Percentiles rank a stretch among this genome's conserved stretches.
Conservation (phyloP, 2,888 invertebrate genomes). For the Drosophila barbarae region DNA sequence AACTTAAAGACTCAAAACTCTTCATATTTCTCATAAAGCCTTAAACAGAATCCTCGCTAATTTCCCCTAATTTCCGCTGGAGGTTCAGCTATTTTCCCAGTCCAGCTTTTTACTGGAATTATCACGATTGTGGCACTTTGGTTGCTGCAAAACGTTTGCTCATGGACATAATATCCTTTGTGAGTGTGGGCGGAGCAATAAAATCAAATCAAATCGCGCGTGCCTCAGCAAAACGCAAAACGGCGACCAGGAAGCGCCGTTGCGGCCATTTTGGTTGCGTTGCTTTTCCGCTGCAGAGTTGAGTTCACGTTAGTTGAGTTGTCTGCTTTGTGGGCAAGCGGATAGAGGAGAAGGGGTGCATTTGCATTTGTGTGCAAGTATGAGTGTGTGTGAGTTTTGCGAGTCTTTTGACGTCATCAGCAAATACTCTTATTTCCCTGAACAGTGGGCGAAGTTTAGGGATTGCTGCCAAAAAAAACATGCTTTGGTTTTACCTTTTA, state of each 20-base stretch:
- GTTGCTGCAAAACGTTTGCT: conserved; percentile 15
- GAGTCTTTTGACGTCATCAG: conserved; percentile 64
- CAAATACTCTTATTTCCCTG: conserved; percentile 31
- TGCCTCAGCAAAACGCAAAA: conserved; percentile 56
- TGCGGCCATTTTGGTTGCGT: conserved; percentile 66
- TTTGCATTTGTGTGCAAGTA: conserved; percentile 51
- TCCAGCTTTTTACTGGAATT: background rate
- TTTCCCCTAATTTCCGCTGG: conserved; percentile 1
- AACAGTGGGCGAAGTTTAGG: background rate
- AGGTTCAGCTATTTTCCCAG: conserved; percentile 3
- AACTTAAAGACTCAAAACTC: background rate
- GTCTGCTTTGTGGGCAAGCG: conserved; percentile 45
- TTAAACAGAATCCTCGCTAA: too few species aligned
- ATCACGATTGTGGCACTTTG: conserved; percentile 3
- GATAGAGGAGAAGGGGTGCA: conserved; percentile 4
- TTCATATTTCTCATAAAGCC: background rate
- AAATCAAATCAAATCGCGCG: conserved; percentile 69
- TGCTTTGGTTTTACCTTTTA: background rate
- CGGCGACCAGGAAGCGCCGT: conserved; percentile 65
- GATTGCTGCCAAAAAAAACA: too few species aligned
- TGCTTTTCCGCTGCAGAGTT: conserved; percentile 46
- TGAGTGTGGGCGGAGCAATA: conserved; percentile 48
- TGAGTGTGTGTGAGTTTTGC: conserved; percentile 11
- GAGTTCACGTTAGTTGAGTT: conserved; percentile 55
- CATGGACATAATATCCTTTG: conserved; percentile 17